Base-by-base conservation (phyloP, 1,140 invertebrate species). In the Rhysida immarginata region DNA sequence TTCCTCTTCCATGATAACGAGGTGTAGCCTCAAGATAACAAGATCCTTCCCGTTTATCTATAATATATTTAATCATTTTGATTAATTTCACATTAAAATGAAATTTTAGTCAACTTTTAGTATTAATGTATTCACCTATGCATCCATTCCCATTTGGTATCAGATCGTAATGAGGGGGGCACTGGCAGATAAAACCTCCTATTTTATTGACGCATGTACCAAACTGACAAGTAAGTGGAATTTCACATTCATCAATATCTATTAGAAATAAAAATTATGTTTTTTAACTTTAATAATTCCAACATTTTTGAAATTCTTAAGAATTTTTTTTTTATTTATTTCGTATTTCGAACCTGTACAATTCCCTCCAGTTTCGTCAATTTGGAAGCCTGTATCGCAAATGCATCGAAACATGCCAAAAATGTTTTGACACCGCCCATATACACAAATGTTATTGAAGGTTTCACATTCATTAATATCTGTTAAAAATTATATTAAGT, bases 381-480 rank as follows among this genome's bases (percentile, higher is more conserved):
- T 72, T 63, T 85, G 82, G 68, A 84, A 92, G 0, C 87, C 87
- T 63, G 84, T 81, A 65, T 86, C 77, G 65, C 88, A 91, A 58
- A 84, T 79, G 67, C 87, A 92, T 45, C 81, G 77, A 69, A 90
- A 92, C 78, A 87, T 87, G 16, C 89, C 88, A 67, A 87, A 84
- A 1, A 84, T 81, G 68, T 94, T 94, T 64, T 87, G 84, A 71
- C 89, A 92, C 58, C 76, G 77, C 0, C 88, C 88, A 68, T 79
- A 87, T 2, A 89, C 83, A 68, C 88, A 94, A 1, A 92, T 74
- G 64, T 90, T 87, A 63, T 78, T 81, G 69, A 92, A 91, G 71
- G 85, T 82, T 25, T 82, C 78, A 66, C 92, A 96, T 68, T 96
- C 92, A 66, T 96, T 81, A 23, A 94, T 86, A 68, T 96, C 92